These are phyloP conservation scores for Cynopterus sphinx DNA, from an alignment of 2,797 vertebrate species.

Conservation along the genomic window DNA sequence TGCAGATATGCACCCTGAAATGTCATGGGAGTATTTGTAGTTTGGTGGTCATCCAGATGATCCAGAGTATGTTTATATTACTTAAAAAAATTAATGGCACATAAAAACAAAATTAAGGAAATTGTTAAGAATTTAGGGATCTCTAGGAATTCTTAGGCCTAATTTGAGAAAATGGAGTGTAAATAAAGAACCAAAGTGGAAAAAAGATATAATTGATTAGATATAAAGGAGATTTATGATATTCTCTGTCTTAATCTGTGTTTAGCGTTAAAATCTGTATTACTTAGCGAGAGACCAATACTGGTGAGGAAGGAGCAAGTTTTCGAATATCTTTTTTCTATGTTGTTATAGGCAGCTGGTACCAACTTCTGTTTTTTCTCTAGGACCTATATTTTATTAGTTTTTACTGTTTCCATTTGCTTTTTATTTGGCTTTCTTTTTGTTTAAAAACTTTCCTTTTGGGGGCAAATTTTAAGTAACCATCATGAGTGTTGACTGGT, in stretches of 20 bases:
- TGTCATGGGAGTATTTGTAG: not conserved
- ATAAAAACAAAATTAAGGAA: not conserved
- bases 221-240: not conserved
- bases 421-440: not conserved
- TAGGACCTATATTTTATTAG: constrained; percentile 13
- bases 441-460: constrained; percentile 35
- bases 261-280: not conserved
- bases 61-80: not conserved
- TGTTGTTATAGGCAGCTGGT: not conserved
- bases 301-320: not conserved
- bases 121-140: not conserved
- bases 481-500: not conserved
- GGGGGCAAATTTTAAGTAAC: not conserved
- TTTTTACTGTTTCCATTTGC: constrained; percentile 17
- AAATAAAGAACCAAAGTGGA: not conserved
- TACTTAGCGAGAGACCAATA: not conserved
- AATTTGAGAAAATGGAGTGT: constrained; percentile 18
- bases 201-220: not conserved
- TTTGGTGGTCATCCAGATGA: not conserved
- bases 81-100: not conserved
- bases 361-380: not conserved
- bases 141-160: not conserved
- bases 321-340: not conserved
- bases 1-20: not conserved
- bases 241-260: not conserved